These are phyloP conservation scores for Anguilla anguilla DNA, from an alignment of 2,797 vertebrate species.

Conservation along the genomic window DNA sequence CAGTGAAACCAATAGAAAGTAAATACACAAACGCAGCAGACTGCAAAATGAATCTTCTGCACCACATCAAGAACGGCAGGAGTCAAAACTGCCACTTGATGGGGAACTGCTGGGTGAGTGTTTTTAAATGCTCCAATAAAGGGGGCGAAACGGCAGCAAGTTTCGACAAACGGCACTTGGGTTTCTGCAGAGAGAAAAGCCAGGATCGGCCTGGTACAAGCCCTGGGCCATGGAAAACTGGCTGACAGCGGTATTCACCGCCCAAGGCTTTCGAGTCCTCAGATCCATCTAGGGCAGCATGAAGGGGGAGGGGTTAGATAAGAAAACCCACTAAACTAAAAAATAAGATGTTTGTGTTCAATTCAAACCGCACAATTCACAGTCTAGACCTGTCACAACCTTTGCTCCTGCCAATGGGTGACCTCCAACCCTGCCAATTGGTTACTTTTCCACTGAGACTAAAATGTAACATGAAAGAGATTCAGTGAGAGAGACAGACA, in stretches of 20 bases:
- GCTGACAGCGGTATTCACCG: background rate
- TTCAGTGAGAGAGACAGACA: background rate
- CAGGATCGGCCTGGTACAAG: background rate
- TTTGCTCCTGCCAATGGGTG: background rate
- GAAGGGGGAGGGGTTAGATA: background rate
- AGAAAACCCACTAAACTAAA: background rate
- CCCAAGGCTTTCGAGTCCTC: background rate
- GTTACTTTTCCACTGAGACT: background rate
- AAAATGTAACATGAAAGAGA: background rate
- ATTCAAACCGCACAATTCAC: background rate
- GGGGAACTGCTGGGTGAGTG: background rate
- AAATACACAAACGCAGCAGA: background rate
- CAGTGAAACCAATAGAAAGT: background rate
- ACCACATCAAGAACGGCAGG: background rate
- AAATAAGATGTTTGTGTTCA: background rate
- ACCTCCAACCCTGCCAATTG: background rate
- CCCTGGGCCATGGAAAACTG: constrained; percentile 4
- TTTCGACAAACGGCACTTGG: background rate
- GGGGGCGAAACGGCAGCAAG: background rate
- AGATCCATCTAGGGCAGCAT: background rate
- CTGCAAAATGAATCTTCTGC: background rate
- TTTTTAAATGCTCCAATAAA: background rate
- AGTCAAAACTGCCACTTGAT: background rate
- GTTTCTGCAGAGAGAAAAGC: background rate
- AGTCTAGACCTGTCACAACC: no score